These are phyloP conservation scores for Torymus auratus DNA, from an alignment of 2,888 invertebrate genomes.

Conservation along the genomic window DNA sequence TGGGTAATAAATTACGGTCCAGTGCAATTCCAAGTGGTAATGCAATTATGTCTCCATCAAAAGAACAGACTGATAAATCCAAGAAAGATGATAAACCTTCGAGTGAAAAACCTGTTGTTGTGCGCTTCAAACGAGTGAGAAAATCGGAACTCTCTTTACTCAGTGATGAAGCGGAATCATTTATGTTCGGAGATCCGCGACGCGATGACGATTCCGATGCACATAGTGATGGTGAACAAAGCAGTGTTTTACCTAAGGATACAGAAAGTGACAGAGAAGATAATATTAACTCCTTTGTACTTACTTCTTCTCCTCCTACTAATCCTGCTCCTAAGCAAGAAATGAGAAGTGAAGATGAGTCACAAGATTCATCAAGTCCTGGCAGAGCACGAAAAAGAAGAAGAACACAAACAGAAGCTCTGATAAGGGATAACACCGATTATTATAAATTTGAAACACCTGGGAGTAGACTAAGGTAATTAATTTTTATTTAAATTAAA, in stretches of 20 bases:
- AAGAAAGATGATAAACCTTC: conserved; percentile 70
- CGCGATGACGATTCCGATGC: conserved; percentile 81
- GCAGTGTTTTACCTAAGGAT: conserved; percentile 71
- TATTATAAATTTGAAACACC: conserved; percentile 79
- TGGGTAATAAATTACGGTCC: conserved; percentile 83
- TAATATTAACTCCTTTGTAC: conserved; percentile 54
- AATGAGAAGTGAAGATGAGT: conserved; percentile 68
- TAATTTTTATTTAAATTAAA: background rate
- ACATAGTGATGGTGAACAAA: conserved; percentile 78
- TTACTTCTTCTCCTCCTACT: conserved; percentile 62
- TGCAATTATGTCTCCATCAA: conserved; percentile 51
- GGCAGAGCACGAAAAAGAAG: conserved; percentile 74
- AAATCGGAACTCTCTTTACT: conserved; percentile 85
- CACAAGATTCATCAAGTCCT: conserved; percentile 68
- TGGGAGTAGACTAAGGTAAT: conserved; percentile 75
- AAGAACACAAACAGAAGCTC: conserved; percentile 80
- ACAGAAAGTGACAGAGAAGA: conserved; percentile 70
- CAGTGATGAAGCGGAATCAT: conserved; percentile 91
- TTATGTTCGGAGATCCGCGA: conserved; percentile 86
- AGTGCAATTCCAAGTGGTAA: conserved; percentile 73
- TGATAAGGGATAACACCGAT: conserved; percentile 80
- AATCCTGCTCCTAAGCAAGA: conserved; percentile 65
- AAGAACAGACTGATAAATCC: conserved; percentile 59
- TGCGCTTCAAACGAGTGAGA: conserved; percentile 86
- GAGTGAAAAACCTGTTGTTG: conserved; percentile 80